Conservation (phyloP, 2,888 invertebrate genomes). For the Tetrapedia diversipes region DNA sequence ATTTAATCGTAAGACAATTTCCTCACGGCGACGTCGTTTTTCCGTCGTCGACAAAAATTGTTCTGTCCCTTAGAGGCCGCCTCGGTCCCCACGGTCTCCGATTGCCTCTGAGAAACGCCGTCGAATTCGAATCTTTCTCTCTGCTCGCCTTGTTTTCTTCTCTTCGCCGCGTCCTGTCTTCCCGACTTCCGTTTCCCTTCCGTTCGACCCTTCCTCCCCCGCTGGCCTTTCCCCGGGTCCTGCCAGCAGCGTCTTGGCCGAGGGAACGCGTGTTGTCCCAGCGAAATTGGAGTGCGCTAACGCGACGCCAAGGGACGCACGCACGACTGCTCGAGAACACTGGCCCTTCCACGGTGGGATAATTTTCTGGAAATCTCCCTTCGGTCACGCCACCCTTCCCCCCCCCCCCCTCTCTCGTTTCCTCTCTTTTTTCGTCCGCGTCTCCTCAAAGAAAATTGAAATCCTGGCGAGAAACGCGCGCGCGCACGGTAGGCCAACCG, state of each 20-base stretch:
- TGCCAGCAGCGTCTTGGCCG: slow-evolving; percentile 38
- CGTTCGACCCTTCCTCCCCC: too few relatives aligned
- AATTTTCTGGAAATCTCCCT: slow-evolving; percentile 54
- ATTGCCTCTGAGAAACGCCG: slow-evolving; percentile 37
- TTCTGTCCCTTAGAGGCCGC: background rate
- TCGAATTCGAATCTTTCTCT: slow-evolving; percentile 54
- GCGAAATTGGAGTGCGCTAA: slow-evolving; percentile 68
- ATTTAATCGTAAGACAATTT: slow-evolving; percentile 3
- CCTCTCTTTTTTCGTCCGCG: slow-evolving; percentile 4
- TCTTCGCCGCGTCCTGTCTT: background rate
- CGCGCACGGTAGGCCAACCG: slow-evolving; percentile 33
- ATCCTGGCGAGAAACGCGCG: slow-evolving; percentile 27
- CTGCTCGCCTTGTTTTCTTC: background rate
- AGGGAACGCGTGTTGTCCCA: slow-evolving; percentile 66
- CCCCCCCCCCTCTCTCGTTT: slow-evolving; percentile 2
- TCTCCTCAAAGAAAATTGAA: slow-evolving; percentile 48
- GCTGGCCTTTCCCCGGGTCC: slow-evolving; percentile 1
- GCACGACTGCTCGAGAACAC: slow-evolving; percentile 42
- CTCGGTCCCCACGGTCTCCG: slow-evolving; percentile 7
- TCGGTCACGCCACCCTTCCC: background rate
- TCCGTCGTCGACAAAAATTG: background rate
- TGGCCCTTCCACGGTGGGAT: slow-evolving; percentile 30
- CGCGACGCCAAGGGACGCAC: slow-evolving; percentile 44
- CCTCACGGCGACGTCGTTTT: slow-evolving; percentile 1
- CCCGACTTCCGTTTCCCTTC: background rate